Conservation (phyloP, 1,140 invertebrate species). For the Stegodyphus dumicola region DNA sequence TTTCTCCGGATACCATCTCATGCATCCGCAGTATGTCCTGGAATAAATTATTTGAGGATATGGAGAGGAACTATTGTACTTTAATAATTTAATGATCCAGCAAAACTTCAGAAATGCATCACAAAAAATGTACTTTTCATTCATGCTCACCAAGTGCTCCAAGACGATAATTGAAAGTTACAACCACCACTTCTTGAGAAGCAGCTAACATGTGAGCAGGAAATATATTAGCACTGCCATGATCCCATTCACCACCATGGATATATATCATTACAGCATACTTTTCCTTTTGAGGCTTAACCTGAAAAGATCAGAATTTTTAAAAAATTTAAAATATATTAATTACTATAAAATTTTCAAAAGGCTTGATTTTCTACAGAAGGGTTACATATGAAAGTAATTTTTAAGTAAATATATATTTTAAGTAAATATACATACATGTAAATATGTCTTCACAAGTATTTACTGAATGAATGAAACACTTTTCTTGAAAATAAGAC, state of each 20-base stretch:
- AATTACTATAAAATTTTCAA: neutral
- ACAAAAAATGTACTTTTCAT: too few species aligned
- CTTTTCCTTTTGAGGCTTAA: slow-evolving; percentile 11
- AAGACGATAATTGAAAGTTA: slow-evolving; percentile 96
- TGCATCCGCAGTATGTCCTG: too few species aligned
- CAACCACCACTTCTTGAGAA: slow-evolving; percentile 93
- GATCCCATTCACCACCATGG: slow-evolving; percentile 94
- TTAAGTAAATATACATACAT: neutral
- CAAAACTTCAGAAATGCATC: too few species aligned
- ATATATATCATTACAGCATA: slow-evolving; percentile 98
- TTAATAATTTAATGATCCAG: too few species aligned
- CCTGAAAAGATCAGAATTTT: slow-evolving; percentile 20
- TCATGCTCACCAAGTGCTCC: slow-evolving; percentile 83
- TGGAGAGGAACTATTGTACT: too few species aligned
- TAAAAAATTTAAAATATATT: neutral
- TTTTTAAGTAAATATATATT: neutral
- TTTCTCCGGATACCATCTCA: too few species aligned
- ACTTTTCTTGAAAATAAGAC: neutral
- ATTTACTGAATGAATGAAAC: neutral
- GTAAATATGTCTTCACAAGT: neutral
- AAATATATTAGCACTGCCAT: slow-evolving; percentile 92
- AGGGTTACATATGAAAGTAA: neutral
- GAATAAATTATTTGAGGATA: too few species aligned
- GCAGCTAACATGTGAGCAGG: slow-evolving; percentile 91
- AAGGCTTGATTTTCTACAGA: neutral